A percentile compares a stretch with the other conserved stretches of the same genome.
These are phyloP conservation scores for Aromia moschata DNA, from an alignment of 2,888 invertebrate species.

Conservation along the genomic window DNA sequence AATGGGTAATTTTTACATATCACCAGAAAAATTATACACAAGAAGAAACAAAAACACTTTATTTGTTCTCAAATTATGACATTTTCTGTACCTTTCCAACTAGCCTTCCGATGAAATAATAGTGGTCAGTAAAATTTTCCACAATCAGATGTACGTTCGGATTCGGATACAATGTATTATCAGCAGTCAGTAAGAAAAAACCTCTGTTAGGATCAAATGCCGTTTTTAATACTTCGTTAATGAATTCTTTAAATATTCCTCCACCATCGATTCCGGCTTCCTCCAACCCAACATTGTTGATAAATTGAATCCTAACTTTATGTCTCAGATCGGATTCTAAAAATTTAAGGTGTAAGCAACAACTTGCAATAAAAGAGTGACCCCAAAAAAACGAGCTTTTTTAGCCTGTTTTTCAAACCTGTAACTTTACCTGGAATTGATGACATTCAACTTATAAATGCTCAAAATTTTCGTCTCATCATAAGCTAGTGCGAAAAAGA, in stretches of 20 bases:
- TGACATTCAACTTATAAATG: too few relatives aligned
- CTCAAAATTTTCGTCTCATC: too few relatives aligned
- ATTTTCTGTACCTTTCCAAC: constrained; percentile 55
- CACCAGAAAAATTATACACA: not conserved
- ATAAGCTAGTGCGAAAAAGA: too few relatives aligned
- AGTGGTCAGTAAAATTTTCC: constrained; percentile 88
- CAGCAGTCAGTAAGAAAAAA: constrained; percentile 87
- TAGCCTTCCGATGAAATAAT: constrained; percentile 88
- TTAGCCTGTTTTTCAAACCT: too few relatives aligned
- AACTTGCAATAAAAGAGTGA: too few relatives aligned
- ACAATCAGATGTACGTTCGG: constrained; percentile 89
- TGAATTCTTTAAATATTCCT: constrained; percentile 94
- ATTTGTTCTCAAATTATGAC: not conserved
- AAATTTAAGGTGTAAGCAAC: too few relatives aligned
- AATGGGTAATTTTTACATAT: constrained; percentile 31
- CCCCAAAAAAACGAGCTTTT: too few relatives aligned
- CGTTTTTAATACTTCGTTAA: constrained; percentile 91
- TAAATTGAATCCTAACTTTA: constrained; percentile 87
- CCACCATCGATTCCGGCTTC: constrained; percentile 99
- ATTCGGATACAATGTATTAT: constrained; percentile 95
- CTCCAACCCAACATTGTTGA: constrained; percentile 89
- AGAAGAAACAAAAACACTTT: too few relatives aligned
- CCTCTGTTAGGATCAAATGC: constrained; percentile 97
- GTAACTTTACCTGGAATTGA: too few relatives aligned
- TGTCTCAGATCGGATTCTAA: constrained; percentile 86